Conservation (phyloP, 2,888 invertebrate species). For the Phalera bucephala region DNA sequence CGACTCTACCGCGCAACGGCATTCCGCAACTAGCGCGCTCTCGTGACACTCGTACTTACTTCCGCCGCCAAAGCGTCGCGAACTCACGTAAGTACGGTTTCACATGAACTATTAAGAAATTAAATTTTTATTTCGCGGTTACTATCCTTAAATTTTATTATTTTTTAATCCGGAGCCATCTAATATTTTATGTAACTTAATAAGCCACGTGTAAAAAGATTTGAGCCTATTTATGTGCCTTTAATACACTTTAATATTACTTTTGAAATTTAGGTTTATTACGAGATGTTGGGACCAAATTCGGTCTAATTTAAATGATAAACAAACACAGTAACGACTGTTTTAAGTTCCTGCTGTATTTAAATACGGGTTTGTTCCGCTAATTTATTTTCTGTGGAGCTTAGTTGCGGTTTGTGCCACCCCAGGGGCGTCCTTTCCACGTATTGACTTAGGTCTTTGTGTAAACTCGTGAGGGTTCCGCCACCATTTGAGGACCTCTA, state of each 20-base stretch:
- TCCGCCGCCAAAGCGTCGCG: constrained; percentile 16
- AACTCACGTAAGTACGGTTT: constrained; percentile 22
- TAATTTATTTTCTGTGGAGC: constrained; percentile 9
- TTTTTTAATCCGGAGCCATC: too few species aligned
- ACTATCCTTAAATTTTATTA: too few species aligned
- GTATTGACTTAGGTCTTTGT: constrained; percentile 16
- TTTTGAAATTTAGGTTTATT: constrained; percentile 8
- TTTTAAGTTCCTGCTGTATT: constrained; percentile 1
- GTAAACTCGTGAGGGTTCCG: too few species aligned
- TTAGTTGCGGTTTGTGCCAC: constrained; percentile 4
- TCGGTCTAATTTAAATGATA: constrained; percentile 6
- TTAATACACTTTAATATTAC: constrained; percentile 10
- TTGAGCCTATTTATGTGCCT: too few species aligned
- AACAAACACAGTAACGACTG: constrained; percentile 1
- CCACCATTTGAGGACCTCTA: too few species aligned
- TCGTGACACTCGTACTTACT: constrained; percentile 22
- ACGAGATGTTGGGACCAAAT: constrained; percentile 8
- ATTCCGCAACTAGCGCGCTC: constrained; percentile 33
- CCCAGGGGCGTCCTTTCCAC: constrained; percentile 2
- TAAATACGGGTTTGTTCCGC: constrained; percentile 1
- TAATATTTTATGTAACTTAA: too few species aligned
- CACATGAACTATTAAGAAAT: constrained; percentile 7
- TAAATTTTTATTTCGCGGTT: too few species aligned
- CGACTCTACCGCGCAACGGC: constrained; percentile 20
- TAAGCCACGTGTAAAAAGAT: too few species aligned